Percentiles rank a stretch among this genome's conserved stretches.
Conservation (phyloP, 2,888 invertebrate species). For the Microplitis manilae region DNA sequence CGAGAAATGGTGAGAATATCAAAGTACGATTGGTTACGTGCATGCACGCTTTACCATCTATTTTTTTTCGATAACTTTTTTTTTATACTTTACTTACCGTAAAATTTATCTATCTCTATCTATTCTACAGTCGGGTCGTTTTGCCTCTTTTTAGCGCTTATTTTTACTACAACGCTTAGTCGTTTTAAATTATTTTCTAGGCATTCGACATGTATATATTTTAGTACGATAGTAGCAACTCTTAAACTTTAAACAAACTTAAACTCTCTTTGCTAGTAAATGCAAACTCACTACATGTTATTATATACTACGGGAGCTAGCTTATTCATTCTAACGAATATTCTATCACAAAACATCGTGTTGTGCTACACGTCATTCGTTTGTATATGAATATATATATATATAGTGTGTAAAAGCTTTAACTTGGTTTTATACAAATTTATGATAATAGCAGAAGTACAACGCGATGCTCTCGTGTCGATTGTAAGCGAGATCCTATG, state of each 20-base stretch:
- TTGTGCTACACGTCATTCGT: not conserved
- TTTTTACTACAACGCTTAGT: not conserved
- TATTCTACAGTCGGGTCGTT: not conserved
- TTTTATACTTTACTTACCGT: not conserved
- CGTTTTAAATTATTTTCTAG: not conserved
- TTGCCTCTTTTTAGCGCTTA: not conserved
- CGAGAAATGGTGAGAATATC: conserved; percentile 12
- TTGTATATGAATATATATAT: not conserved
- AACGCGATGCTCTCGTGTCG: not conserved
- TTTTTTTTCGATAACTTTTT: not conserved
- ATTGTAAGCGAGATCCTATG: not conserved
- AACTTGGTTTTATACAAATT: not conserved
- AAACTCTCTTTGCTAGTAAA: not conserved
- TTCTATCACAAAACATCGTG: not conserved
- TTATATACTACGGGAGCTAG: not conserved
- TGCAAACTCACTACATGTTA: no score
- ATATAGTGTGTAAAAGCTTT: not conserved
- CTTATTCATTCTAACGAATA: not conserved
- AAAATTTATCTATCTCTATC: not conserved
- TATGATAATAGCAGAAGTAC: not conserved
- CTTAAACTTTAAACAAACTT: not conserved
- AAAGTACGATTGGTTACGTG: conserved; percentile 7
- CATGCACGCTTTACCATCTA: not conserved
- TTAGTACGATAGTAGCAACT: not conserved
- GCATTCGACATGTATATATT: not conserved